Evolutionary conservation across 1,140 invertebrate species (phyloP).

Genomic region (Caenorhabditis brenneri): DNA sequence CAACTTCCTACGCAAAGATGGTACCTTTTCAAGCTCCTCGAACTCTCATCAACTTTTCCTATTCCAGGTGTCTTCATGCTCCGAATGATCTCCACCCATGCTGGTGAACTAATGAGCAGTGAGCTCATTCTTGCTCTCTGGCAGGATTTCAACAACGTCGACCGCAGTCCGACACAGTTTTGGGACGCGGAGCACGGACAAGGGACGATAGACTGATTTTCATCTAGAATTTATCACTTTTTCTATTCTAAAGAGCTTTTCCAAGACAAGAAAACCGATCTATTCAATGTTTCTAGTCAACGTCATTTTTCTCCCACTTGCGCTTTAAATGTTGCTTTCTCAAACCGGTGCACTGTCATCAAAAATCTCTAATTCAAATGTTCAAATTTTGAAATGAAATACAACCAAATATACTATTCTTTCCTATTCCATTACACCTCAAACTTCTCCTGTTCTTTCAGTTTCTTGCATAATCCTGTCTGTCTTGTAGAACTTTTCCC

Average conservation of each 20-base stretch:
- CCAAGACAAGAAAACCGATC: not conserved
- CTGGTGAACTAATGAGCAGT: conserved; percentile 69
- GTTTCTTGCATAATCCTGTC: not conserved
- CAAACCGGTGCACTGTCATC: conserved; percentile 31
- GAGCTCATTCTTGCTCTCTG: conserved; percentile 70
- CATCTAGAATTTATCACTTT: not conserved
- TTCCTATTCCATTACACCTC: conserved; percentile 29
- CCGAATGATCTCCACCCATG: conserved; percentile 66
- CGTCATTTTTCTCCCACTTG: not conserved
- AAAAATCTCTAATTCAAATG: not conserved
- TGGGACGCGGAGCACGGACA: conserved; percentile 65
- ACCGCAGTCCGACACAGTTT: conserved; percentile 65
- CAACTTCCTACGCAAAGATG: conserved; percentile 68
- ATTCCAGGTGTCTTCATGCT: conserved; percentile 67
- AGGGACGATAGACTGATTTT: conserved; percentile 46
- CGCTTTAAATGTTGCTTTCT: not conserved
- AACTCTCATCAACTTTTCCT: no score
- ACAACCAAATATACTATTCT: not conserved
- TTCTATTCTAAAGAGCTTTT: not conserved
- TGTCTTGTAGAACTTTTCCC: not conserved
- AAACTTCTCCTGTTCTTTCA: conserved; percentile 30
- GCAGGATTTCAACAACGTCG: conserved; percentile 71
- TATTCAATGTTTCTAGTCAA: not conserved
- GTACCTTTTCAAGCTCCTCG: not conserved
- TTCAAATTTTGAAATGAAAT: not conserved